Evolutionary conservation across 2,797 vertebrate species (phyloP).

Genomic region (Diglossa cyanea): DNA sequence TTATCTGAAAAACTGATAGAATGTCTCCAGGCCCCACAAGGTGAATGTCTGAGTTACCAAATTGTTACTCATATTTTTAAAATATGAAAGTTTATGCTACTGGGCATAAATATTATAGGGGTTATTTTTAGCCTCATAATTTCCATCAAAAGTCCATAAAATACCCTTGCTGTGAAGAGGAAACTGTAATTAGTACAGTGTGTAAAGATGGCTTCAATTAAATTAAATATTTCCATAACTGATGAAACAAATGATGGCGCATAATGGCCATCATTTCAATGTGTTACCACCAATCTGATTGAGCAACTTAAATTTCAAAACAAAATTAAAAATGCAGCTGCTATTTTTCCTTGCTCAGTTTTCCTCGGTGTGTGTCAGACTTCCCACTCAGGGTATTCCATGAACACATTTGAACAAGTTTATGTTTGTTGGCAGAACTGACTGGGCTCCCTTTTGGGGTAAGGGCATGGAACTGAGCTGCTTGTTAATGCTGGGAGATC

Average conservation of each 20-base stretch:
- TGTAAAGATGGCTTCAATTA: constrained; percentile 4
- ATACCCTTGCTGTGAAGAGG: constrained; percentile 22
- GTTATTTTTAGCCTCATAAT: accelerated
- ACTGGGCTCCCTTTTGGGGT: neutral
- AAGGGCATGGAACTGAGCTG: neutral
- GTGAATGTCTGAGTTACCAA: neutral
- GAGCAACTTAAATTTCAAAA: constrained; percentile 27
- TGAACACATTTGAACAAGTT: neutral
- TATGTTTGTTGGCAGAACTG: neutral
- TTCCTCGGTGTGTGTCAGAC: neutral
- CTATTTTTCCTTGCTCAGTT: neutral
- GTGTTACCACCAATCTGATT: constrained; percentile 4
- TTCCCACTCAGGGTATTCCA: neutral
- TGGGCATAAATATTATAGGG: neutral
- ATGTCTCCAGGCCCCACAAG: neutral
- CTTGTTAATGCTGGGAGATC: neutral
- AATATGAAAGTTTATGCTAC: neutral
- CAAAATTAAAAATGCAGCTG: neutral
- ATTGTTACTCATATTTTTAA: neutral
- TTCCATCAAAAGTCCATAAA: constrained; percentile 55
- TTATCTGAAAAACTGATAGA: neutral
- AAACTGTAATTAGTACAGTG: constrained; percentile 40
- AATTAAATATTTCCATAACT: neutral
- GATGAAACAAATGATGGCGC: neutral
- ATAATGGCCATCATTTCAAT: constrained; percentile 1